Conservation (phyloP, 1,140 invertebrate genomes). For the Rhynchophorus ferrugineus region DNA sequence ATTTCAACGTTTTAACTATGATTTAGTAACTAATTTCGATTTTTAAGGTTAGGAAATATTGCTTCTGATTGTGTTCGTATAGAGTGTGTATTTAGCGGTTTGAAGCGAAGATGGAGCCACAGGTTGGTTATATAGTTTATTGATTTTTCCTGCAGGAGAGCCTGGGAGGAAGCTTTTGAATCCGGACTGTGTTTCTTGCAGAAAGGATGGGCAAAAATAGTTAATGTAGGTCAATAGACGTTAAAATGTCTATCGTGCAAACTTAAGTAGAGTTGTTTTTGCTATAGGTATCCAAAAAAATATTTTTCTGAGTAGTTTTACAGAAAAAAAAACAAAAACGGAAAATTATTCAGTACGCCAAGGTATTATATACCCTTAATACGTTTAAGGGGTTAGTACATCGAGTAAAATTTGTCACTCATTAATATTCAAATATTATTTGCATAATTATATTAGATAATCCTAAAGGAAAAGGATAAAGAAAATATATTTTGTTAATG, state of each 20-base stretch:
- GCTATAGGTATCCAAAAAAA: too few species aligned
- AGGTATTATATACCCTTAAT: background rate
- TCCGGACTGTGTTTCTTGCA: background rate
- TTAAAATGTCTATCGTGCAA: background rate
- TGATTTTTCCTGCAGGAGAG: constrained; percentile 5
- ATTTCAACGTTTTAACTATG: background rate
- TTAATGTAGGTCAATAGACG: background rate
- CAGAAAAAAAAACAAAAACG: too few species aligned
- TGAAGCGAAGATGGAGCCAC: constrained; percentile 11
- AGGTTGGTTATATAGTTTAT: constrained; percentile 11
- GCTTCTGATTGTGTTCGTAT: constrained; percentile 12
- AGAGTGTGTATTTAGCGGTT: background rate
- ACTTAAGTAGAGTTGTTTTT: too few species aligned
- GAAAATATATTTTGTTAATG: too few species aligned
- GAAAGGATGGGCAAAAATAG: background rate
- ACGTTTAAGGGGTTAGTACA: too few species aligned
- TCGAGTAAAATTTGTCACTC: too few species aligned
- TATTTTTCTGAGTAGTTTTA: too few species aligned
- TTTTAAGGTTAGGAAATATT: constrained; percentile 17
- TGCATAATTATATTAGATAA: too few species aligned
- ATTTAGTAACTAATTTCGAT: background rate
- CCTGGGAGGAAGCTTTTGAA: constrained; percentile 6
- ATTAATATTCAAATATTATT: too few species aligned
- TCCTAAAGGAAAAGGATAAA: too few species aligned
- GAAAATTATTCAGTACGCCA: background rate